Base-by-base conservation (phyloP, 2,888 invertebrate species). In the Maniola hyperantus region DNA sequence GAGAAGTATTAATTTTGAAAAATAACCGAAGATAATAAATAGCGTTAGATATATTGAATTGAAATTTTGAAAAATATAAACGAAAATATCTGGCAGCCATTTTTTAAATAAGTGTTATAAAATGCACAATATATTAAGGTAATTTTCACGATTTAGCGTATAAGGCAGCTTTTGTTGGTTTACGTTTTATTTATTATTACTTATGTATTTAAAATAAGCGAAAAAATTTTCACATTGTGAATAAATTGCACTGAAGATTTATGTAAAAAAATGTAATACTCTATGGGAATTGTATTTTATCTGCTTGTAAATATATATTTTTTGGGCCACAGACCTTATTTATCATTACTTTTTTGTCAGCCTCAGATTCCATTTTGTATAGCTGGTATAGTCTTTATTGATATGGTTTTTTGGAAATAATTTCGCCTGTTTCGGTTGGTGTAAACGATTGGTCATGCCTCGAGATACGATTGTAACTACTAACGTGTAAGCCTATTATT, bases 401-500 rank as follows among this genome's bases (percentile, higher is more conserved):
- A 76, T 69, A 70, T 74, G 70, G 77, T 74, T 71, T 69, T 71
- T 78, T 73, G 71, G 67, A 68, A 36, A 66, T 68, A 50, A 46
- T 70, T 73, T 72, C 26, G 67, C 66, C 53, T 62, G n/a, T 66
- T 73, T 73, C 57, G 50, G 66, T 75, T 73, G 77, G 79, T 74
- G 74, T 76, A 74, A 77, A 70, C 71, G 71, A 73, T 79, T 79
- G 76, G 78, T 83, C 82, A 80, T 77, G 88, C 88, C 85, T 83
- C 74, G 82, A 77, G 83, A 88, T 90, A 91, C 91, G 87, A 90
- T 86, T 90, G 88, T 92, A 91, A 91, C 91, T 92, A 91, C 81
- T 91, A 90, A 88, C 76, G 79, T 89, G 83, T 92, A 92, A 92
- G 91, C 91, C 91, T 91, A 91, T 89, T 90, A 91, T 91, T 92